Evolutionary conservation across 2,888 invertebrate species (phyloP), one percentile per base, ranked within the genome.

Genomic region (Seira ritae): DNA sequence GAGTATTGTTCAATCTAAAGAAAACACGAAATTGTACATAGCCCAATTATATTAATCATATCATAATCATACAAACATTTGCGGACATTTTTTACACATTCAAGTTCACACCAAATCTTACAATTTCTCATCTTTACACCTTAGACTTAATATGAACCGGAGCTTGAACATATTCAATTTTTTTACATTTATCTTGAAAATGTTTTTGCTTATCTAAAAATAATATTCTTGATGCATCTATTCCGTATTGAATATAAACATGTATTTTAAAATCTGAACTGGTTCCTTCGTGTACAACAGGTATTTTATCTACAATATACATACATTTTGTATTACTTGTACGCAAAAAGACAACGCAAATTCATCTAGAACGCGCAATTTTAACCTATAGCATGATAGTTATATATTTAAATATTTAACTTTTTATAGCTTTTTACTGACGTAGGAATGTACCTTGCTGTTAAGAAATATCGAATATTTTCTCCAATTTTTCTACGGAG

Each of bases 201-300:
- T 42, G 4, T 12, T 42, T 42, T 42, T 8, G 12, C 4, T 42
- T 4, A 12, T 42, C 42, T 42, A 42, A 42, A 42, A 42, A 42
- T 42, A 42, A 42, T 42, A 42, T 42, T 4, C 42, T 42, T 42
- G n/a, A n/a, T n/a, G n/a, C n/a, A n/a, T n/a, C 42, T 42, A 42
- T 4, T 4, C 42, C 15, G 15, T n/a, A 23, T 24, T 46, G 68
- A 68, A 68, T 72, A 60, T 23, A 70, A 70, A 74, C 65, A 17
- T 62, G 24, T 69, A 66, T 23, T 37, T 31, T 31, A 31, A 17
- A 73, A 55, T 69, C 69, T 80, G 80, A 80, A 80, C 80, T 80
- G 74, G 80, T 80, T 80, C 80, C 75, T 80, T 69, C 69, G 80
- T 80, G 68, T 68, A 62, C 62, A 80, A 73, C 80, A 80, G 80